Evolutionary conservation across 2,888 invertebrate genomes (phyloP).

Genomic region (Nysson spinosus): DNA sequence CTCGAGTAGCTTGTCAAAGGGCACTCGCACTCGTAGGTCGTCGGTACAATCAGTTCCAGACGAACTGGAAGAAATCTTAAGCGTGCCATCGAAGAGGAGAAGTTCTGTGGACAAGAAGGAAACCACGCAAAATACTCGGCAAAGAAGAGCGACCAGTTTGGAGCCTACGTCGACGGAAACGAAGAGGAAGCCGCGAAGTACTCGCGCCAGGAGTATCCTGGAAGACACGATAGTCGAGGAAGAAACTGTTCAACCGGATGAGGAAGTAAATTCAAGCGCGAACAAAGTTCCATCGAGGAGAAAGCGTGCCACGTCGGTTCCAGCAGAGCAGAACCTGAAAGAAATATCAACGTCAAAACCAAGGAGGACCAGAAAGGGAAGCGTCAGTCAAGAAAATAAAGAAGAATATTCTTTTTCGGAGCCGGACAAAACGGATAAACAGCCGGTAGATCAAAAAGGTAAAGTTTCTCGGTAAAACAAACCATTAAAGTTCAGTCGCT

Average conservation of each 20-base stretch:
- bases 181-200: conserved; percentile 55
- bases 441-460: conserved; percentile 51
- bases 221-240: conserved; percentile 59
- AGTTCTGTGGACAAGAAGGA: not conserved
- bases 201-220: conserved; percentile 44
- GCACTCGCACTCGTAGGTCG: conserved; percentile 57
- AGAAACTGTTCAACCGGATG: conserved; percentile 31
- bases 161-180: conserved; percentile 49
- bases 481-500: not conserved
- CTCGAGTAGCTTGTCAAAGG: too few relatives aligned
- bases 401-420: conserved; percentile 59
- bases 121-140: conserved; percentile 13
- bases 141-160: conserved; percentile 67
- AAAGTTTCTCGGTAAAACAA: not conserved
- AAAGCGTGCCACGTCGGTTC: conserved; percentile 51
- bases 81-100: conserved; percentile 28
- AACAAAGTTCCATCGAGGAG: conserved; percentile 39
- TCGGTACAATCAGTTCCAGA: conserved; percentile 69
- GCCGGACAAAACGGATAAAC: conserved; percentile 55
- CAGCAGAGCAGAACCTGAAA: not conserved
- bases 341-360: conserved; percentile 27
- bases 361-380: conserved; percentile 48
- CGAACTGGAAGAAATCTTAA: conserved; percentile 62
- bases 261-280: conserved; percentile 6
- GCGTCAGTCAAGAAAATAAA: conserved; percentile 46